Base-by-base conservation (phyloP, 2,888 invertebrate species). In the Andrena minutula region DNA sequence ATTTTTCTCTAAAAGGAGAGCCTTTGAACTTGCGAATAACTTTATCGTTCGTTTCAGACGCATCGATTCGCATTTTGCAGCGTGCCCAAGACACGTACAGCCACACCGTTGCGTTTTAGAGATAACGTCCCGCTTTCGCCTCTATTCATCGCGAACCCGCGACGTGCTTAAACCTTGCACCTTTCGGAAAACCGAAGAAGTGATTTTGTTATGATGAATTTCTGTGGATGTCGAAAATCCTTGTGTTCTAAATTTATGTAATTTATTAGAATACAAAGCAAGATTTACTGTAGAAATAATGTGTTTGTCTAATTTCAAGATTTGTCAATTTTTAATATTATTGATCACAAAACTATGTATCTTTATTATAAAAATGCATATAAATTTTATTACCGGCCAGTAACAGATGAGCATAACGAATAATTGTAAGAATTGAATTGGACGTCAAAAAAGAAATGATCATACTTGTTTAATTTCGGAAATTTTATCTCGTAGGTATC, bases 1-100 rank as follows among this genome's bases (percentile, higher is more conserved):
- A 76, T 70, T 86, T 87, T 70, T 64, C 60, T n/a, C 53, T 32
- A 71, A 77, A 63, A 73, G 56, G 26, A 53, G 74, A 76, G 16
- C 35, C 58, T 68, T 73, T 74, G 73, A 70, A 47, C 65, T 51
- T 30, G 68, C 66, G 69, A 77, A 74, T 77, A 65, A 69, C n/a
- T 69, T 70, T 70, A 49, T 64, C 56, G 26, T 49, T 77, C 58
- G 23, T 64, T 64, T 58, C 35, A 10, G 49, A 60, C 64, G 35
- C 58, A 20, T 26, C 41, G 58, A 70, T 70, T 70, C 58, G 69
- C 58, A 47, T 47, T 26, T 5, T 47, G 58, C 69, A 47, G 58
- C 58, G 26, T 12, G 64, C 10, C 41, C 41, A 16, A 16, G 16
- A 41, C 41, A 41, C 41, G 41, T 41, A n/a, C 35, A 1, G 23